Evolutionary conservation across 2,797 vertebrate species (phyloP).

Genomic region (Myotis pilosus): DNA sequence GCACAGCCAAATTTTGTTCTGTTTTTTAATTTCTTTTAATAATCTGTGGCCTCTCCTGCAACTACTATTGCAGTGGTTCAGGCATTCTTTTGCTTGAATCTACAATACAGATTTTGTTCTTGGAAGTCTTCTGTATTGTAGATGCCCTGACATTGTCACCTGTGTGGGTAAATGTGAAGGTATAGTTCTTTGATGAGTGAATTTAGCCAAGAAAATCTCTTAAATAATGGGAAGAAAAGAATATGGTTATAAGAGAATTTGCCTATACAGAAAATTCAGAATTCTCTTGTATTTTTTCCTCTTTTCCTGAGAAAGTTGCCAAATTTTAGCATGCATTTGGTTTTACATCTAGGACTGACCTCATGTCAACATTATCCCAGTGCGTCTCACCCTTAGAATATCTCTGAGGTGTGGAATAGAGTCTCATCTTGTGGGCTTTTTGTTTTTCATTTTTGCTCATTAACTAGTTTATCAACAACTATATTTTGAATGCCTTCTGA

Average conservation of each 20-base stretch:
- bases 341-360: not conserved
- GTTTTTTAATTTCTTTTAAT: not conserved
- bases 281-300: not conserved
- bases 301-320: not conserved
- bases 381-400: not conserved
- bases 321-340: not conserved
- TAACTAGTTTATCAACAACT: not conserved
- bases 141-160: not conserved
- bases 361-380: not conserved
- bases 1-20: not conserved
- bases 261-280: not conserved
- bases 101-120: not conserved
- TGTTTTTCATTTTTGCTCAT: not conserved
- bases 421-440: not conserved
- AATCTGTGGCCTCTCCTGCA: not conserved
- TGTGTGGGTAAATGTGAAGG: not conserved
- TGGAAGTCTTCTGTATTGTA: not conserved
- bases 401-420: not conserved
- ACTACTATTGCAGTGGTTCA: not conserved
- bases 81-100: not conserved
- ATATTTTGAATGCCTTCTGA: not conserved
- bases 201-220: not conserved
- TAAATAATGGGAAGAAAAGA: too few species aligned
- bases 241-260: not conserved
- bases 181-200: not conserved